Evolutionary conservation across 2,113 vertebrate species (phyloP).

Genomic region (Myodes glareolus): DNA sequence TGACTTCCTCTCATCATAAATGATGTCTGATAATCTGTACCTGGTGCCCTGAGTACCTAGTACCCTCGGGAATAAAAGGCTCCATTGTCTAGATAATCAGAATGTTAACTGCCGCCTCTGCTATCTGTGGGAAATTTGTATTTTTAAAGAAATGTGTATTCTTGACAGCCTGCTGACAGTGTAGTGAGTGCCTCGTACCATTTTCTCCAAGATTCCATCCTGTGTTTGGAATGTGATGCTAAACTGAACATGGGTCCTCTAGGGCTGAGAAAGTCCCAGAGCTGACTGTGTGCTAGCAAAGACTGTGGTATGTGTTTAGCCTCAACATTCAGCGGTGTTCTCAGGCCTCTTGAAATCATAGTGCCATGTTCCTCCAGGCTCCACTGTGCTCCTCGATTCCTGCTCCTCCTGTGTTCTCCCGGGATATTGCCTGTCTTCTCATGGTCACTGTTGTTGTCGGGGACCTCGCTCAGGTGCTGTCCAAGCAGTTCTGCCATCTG

Average conservation of each 20-base stretch:
- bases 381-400: neutral
- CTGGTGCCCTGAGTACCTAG: neutral
- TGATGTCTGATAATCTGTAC: neutral
- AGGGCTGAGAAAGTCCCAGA: neutral
- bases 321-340: neutral
- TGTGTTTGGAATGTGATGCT: neutral
- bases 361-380: neutral
- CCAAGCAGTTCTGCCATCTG: neutral
- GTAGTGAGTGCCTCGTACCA: neutral
- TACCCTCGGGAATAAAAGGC: neutral
- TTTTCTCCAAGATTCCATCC: conserved; percentile 16
- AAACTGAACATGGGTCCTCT: conserved; percentile 39
- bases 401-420: neutral
- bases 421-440: neutral
- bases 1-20: neutral
- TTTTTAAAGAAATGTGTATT: conserved; percentile 54
- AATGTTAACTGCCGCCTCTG: conserved; percentile 23
- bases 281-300: conserved; percentile 27
- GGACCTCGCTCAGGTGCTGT: neutral
- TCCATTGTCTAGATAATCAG: neutral
- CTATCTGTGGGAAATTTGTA: conserved; percentile 2
- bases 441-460: neutral
- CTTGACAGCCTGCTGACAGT: conserved; percentile 18
- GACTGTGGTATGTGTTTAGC: conserved; percentile 14
- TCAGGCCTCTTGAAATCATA: neutral